phyloP scores from a whole-genome alignment of 2,113 vertebrate genomes.

The Loxodonta africana region DNA sequence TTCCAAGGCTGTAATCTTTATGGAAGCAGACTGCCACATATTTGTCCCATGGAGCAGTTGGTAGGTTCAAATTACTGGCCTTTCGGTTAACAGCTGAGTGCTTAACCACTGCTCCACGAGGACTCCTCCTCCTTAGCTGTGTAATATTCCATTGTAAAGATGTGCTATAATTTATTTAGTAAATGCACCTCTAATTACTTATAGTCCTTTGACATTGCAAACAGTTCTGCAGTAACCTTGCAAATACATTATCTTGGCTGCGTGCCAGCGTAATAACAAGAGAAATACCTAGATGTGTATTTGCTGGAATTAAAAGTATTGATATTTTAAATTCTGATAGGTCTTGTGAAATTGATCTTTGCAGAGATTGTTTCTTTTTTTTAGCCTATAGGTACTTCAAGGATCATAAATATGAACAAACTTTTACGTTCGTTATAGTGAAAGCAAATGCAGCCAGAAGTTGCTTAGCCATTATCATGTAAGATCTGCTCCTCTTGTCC shows the following conservation, averaged over 20 bases:
- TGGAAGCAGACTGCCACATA: not conserved
- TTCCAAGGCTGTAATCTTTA: not conserved
- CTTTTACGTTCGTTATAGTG: not conserved
- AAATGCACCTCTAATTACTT: not conserved
- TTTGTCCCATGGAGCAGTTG: not conserved
- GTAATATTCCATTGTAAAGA: not conserved
- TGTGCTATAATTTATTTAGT: not conserved
- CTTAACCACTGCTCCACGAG: not conserved
- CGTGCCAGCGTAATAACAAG: not conserved
- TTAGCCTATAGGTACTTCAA: not conserved
- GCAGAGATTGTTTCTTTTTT: not conserved
- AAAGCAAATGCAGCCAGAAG: no score
- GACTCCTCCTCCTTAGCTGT: not conserved
- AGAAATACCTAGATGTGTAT: not conserved
- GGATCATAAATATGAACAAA: not conserved
- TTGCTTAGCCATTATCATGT: no score
- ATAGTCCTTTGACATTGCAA: not conserved
- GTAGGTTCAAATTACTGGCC: not conserved
- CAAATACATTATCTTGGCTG: not conserved
- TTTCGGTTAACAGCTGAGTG: not conserved
- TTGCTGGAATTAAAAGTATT: not conserved
- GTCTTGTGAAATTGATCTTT: not conserved
- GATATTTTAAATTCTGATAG: conserved; percentile 37
- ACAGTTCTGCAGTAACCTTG: not conserved
- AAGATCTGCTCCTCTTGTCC: no score